phyloP scores from a whole-genome alignment of 2,113 vertebrate genomes.

The Paramormyrops kingsleyae region DNA sequence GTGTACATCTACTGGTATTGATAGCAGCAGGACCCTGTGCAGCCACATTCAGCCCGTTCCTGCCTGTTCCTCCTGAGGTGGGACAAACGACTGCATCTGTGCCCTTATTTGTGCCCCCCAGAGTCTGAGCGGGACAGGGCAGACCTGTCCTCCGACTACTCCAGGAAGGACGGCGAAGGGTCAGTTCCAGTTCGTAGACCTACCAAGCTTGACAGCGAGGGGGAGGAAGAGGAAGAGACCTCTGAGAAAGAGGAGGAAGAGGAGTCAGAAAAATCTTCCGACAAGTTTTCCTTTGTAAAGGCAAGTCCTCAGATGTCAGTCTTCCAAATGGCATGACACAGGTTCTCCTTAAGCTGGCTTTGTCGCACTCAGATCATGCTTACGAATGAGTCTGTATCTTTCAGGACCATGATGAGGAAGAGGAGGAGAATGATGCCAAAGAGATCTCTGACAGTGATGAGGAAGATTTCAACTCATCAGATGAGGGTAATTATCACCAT shows the following conservation, averaged over 20 bases:
- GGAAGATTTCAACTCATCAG: conserved; percentile 76
- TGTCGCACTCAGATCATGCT: not conserved
- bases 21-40: not conserved
- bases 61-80: conserved; percentile 28
- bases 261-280: conserved; percentile 36
- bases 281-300: conserved; percentile 61
- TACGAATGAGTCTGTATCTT: not conserved
- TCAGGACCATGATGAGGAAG: conserved; percentile 43
- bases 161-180: conserved; percentile 73
- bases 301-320: conserved; percentile 41
- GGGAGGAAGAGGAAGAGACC: conserved; percentile 52
- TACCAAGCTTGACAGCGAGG: conserved; percentile 87
- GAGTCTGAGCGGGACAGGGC: conserved; percentile 68
- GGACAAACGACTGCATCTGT: not conserved
- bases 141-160: conserved; percentile 64
- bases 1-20: not conserved
- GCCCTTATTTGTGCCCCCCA: conserved; percentile 25
- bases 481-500: conserved; percentile 63
- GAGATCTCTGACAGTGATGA: conserved; percentile 67
- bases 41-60: not conserved
- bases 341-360: not conserved
- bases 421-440: conserved; percentile 50
- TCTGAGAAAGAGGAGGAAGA: conserved; percentile 72
- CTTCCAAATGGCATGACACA: not conserved
- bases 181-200: conserved; percentile 67